These are phyloP conservation scores for Poeciliopsis infans DNA, from an alignment of 2,797 vertebrate species.

Conservation along the genomic window DNA sequence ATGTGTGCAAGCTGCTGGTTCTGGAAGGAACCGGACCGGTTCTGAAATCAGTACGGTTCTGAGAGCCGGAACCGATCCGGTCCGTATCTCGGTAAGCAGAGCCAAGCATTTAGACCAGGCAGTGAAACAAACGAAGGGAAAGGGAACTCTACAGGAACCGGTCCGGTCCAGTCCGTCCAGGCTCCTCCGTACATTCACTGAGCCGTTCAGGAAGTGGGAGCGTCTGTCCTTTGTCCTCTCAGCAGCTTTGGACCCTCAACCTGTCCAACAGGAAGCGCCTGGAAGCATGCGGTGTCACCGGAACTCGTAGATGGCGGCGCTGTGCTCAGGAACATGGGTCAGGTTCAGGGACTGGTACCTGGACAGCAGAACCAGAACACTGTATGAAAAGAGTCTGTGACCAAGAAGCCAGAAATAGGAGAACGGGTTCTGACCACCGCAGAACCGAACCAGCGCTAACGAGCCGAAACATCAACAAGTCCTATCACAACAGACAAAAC, in stretches of 20 bases:
- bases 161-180: constrained; percentile 42
- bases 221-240: constrained; percentile 37
- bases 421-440: no score
- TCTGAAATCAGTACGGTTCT: background rate
- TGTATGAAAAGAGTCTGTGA: no score
- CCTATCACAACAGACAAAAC: background rate
- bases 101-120: constrained; percentile 56
- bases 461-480: background rate
- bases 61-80: constrained; percentile 4
- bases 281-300: constrained; percentile 86
- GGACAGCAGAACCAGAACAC: constrained; percentile 8
- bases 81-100: constrained; percentile 49
- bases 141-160: constrained; percentile 38
- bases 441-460: background rate
- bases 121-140: constrained; percentile 53
- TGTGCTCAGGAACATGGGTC: constrained; percentile 97
- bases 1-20: constrained; percentile 22
- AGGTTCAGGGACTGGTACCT: constrained; percentile 99
- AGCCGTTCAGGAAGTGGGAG: background rate
- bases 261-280: constrained; percentile 59
- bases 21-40: background rate
- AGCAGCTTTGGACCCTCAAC: constrained; percentile 64
- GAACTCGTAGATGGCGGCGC: constrained; percentile 98
- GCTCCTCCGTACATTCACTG: constrained; percentile 65
- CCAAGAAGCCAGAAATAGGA: background rate